Percentiles rank a stretch among this genome's conserved stretches.
Conservation (phyloP, 2,797 vertebrate species). For the Oreonectes daqikongensis region DNA sequence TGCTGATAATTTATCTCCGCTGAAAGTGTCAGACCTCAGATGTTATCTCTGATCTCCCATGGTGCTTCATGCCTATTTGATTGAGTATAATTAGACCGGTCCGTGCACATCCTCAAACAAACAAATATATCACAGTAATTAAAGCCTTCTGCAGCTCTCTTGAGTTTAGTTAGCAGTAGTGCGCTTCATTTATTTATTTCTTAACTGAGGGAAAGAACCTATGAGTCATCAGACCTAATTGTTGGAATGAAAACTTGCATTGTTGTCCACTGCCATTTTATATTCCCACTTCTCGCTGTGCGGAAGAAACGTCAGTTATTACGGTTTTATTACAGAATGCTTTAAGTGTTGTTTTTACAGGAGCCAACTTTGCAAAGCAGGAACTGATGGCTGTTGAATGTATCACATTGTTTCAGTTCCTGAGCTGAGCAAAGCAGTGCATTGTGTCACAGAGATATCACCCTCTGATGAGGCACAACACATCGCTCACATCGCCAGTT, state of each 20-base stretch:
- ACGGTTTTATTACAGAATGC: conserved; percentile 40
- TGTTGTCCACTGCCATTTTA: conserved; percentile 2
- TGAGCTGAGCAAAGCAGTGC: conserved; percentile 38
- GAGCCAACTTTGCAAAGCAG: conserved; percentile 32
- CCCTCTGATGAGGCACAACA: conserved; percentile 42
- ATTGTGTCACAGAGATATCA: conserved; percentile 58
- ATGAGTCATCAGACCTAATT: conserved; percentile 35
- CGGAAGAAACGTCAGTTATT: conserved; percentile 15
- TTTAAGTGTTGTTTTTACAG: conserved; percentile 32
- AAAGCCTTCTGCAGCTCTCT: conserved; percentile 19
- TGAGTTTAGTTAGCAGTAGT: conserved; percentile 16
- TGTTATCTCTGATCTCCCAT: conserved; percentile 30
- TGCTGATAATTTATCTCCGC: neutral
- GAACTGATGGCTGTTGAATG: conserved; percentile 30
- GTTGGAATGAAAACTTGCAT: conserved; percentile 21
- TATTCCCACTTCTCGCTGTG: conserved; percentile 29
- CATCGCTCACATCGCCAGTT: conserved; percentile 44
- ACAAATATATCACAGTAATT: conserved; percentile 32
- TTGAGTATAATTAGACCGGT: conserved; percentile 35
- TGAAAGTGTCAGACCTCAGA: conserved; percentile 7
- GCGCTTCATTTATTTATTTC: conserved; percentile 22
- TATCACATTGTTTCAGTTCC: conserved; percentile 40
- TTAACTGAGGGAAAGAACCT: conserved; percentile 13
- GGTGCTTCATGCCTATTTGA: conserved; percentile 34
- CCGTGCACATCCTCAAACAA: conserved; percentile 34